Evolutionary conservation across 2,888 invertebrate genomes (phyloP).

Genomic region (Cenopis cana): DNA sequence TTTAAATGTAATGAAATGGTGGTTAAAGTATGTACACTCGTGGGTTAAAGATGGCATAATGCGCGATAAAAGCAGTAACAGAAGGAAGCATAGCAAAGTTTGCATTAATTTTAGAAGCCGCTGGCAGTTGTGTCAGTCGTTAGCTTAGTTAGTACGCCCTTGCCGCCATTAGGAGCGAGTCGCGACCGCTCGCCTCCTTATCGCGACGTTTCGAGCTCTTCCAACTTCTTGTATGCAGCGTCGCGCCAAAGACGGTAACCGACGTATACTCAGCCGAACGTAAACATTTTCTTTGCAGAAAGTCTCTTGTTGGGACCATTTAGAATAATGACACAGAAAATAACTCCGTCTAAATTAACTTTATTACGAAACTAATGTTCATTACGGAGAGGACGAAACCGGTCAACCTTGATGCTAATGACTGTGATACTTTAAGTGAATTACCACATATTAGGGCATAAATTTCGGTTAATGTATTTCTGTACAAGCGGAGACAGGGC

Average conservation of each 20-base stretch:
- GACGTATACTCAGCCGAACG: conserved; percentile 36
- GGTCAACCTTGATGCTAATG: conserved; percentile 42
- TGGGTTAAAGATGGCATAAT: conserved; percentile 8
- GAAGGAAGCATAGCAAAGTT: conserved; percentile 34
- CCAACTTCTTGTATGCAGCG: conserved; percentile 56
- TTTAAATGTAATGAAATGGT: neutral
- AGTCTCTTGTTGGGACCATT: conserved; percentile 29
- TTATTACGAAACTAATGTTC: conserved; percentile 40
- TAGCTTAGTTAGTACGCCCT: conserved; percentile 61
- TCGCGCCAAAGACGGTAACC: conserved; percentile 48
- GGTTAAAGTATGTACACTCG: neutral
- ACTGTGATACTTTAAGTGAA: conserved; percentile 33
- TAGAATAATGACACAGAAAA: conserved; percentile 38
- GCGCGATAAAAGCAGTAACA: conserved; percentile 19
- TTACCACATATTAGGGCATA: conserved; percentile 22
- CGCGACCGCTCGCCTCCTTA: conserved; percentile 56
- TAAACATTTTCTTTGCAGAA: conserved; percentile 41
- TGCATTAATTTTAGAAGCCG: conserved; percentile 56
- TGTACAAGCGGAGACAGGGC: conserved; percentile 11
- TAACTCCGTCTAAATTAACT: conserved; percentile 39
- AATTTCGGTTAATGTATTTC: conserved; percentile 17
- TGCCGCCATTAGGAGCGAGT: conserved; percentile 60
- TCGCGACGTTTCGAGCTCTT: conserved; percentile 55
- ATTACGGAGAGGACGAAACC: conserved; percentile 34
- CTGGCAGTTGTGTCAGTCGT: conserved; percentile 66